Evolutionary conservation across 2,888 invertebrate species (phyloP), one percentile per base, ranked within the genome.

Genomic region (Cheilosia pagana): DNA sequence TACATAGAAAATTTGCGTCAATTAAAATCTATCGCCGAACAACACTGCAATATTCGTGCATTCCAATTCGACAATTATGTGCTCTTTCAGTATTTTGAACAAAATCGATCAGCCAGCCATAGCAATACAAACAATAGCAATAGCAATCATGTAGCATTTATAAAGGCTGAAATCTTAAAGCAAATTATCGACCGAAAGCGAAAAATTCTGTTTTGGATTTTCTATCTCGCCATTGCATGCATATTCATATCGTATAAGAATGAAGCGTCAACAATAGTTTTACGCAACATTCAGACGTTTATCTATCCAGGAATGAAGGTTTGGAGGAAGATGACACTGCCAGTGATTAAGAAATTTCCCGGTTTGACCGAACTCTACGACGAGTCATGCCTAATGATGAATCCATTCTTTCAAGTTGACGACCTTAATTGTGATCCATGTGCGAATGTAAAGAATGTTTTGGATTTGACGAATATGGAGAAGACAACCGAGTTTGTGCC

Each of bases 391-490:
- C 92, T 97, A 43, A 92, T 97, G 87, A 95, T 95, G 89, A 97
- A 97, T 92, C 97, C 97, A 14, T 96, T 95, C 90, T 97, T 96
- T 90, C 94, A 94, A 89, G 94, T 96, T 10, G 93, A 94, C n/a
- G 95, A 96, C 88, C 95, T 97, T 93, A 96, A 96, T 89, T 97
- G 97, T 89, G 96, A 95, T 94, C 96, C 97, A 0, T 97, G 97
- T 89, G 95, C 95, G 89, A 92, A 94, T 88, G 94, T 96, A 0
- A 93, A 93, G 87, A 94, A 94, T 88, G 93, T 97, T 45, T 92
- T 95, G 71, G 94, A 96, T 90, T 91, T 96, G 63, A 87, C 88
- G 41, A 75, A 82, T 48, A 76, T 81, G 81, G 79, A 87, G 43
- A 83, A 87, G 70, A 88, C 89, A 21, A 79, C 87, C 63, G 90